Evolutionary conservation across 2,113 vertebrate species (phyloP), one percentile per base, ranked within the genome.

Genomic region (Gasterosteus aculeatus): DNA sequence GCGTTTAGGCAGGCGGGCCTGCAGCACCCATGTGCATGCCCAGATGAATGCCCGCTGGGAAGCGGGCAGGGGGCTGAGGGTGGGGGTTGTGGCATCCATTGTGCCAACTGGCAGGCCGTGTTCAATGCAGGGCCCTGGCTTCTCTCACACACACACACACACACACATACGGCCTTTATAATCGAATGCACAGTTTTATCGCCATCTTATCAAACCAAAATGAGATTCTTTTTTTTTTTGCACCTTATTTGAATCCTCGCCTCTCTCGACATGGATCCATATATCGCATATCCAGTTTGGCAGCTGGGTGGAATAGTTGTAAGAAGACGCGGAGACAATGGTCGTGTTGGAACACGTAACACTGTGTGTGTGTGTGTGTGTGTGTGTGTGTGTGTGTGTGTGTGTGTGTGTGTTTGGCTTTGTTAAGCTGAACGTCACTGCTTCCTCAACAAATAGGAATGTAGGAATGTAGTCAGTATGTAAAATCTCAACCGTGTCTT

Each of bases 41-140:
- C 89, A 92, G 87, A 90, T 93, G 89, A 92, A 94, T 92, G 88
- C 88, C 91, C 83, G 86, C 88, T 89, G 90, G 88, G 91, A 89
- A 91, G 74, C 80, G 83, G 83, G 88, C 77, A 83, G 80, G 78
- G 84, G 85, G 77, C 77, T 81, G 77, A 77, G 81, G 79, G 87
- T 85, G 84, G 83, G 88, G 85, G 85, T 71, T 81, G 85, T 82
- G 87, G 83, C 85, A 84, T 88, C 83, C 84, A 90, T 93, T 92
- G 91, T 92, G 88, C 84, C 88, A 88, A 90, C 84, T 89, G 89
- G 87, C 85, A 82, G 85, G 67, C 86, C 72, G 61, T 47, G 78
- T 85, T 91, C 88, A 85, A 90, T 86, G 75, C 89, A 77, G 62
- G 65, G 63, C 83, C 85, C 68, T 54, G 82, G 85, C 79, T 87